Conservation (phyloP, 2,113 vertebrate species). For the Gorsachius goisagi region DNA sequence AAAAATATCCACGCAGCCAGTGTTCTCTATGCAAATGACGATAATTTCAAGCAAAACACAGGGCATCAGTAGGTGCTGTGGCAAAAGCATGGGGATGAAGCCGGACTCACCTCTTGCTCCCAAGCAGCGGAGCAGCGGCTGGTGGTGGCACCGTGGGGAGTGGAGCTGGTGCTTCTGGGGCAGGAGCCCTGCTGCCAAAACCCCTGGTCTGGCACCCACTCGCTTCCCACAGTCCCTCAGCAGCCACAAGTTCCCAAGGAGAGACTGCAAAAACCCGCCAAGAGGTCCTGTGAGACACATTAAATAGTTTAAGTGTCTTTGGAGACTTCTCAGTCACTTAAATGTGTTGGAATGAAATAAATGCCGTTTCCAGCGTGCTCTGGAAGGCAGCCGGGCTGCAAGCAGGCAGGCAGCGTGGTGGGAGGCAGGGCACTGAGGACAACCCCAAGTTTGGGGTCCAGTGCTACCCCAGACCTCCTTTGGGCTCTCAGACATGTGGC, state of each 20-base stretch:
- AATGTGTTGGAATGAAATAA: background rate
- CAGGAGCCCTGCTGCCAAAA: background rate
- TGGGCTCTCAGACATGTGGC: accelerated
- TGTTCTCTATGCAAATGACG: background rate
- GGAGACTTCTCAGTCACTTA: background rate
- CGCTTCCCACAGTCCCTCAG: background rate
- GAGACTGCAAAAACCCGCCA: background rate
- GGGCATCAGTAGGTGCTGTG: background rate
- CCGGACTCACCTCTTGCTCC: background rate
- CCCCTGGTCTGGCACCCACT: accelerated
- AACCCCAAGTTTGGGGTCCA: background rate
- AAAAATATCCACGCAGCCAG: background rate
- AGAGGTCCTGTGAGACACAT: background rate
- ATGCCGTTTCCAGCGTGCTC: background rate
- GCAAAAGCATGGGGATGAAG: background rate
- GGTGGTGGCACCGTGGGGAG: background rate
- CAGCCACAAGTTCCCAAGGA: background rate
- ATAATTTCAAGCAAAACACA: background rate
- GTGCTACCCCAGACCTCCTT: background rate
- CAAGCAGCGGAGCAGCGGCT: accelerated
- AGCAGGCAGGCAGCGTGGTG: background rate
- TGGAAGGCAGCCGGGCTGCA: background rate
- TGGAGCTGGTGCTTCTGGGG: accelerated
- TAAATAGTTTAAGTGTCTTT: background rate
- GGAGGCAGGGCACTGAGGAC: background rate